Percentiles rank a stretch among this genome's conserved stretches.
These are phyloP conservation scores for Notolabrus celidotus DNA, from an alignment of 2,797 vertebrate species.

Conservation along the genomic window DNA sequence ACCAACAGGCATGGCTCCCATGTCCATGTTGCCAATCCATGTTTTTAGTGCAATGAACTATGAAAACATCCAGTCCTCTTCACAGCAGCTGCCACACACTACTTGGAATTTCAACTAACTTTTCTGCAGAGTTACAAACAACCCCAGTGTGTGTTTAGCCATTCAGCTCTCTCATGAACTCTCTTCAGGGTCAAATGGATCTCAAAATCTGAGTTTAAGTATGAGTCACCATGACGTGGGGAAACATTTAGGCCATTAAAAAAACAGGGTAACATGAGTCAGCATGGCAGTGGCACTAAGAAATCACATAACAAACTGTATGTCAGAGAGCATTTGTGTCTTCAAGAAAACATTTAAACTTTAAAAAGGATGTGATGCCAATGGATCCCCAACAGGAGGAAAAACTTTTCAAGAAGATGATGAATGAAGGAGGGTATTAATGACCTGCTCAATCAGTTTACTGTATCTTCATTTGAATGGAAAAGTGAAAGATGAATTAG, in stretches of 20 bases:
- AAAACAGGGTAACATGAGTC: conserved; percentile 62
- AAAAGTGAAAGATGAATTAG: conserved; percentile 19
- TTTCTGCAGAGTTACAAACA: conserved; percentile 13
- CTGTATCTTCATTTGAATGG: conserved; percentile 15
- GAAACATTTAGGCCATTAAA: conserved; percentile 47
- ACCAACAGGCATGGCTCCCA: background rate
- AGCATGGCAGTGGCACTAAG: conserved; percentile 34
- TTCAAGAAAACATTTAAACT: conserved; percentile 9
- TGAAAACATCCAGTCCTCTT: conserved; percentile 18
- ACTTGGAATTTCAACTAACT: conserved; percentile 17
- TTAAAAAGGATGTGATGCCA: background rate
- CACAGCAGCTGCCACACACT: conserved; percentile 27
- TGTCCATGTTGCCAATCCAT: conserved; percentile 4
- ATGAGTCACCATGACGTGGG: conserved; percentile 61
- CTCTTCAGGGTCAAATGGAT: conserved; percentile 43
- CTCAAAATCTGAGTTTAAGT: conserved; percentile 48
- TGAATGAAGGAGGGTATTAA: background rate
- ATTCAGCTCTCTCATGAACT: conserved; percentile 50
- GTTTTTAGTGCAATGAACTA: background rate
- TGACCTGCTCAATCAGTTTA: conserved; percentile 11
- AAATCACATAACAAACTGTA: conserved; percentile 34
- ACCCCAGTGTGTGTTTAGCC: conserved; percentile 25
- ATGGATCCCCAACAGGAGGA: background rate
- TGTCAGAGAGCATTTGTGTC: conserved; percentile 29
- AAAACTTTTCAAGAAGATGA: background rate